phyloP scores from a whole-genome alignment of 1,140 invertebrate species.

The Pseudoatta argentina region DNA sequence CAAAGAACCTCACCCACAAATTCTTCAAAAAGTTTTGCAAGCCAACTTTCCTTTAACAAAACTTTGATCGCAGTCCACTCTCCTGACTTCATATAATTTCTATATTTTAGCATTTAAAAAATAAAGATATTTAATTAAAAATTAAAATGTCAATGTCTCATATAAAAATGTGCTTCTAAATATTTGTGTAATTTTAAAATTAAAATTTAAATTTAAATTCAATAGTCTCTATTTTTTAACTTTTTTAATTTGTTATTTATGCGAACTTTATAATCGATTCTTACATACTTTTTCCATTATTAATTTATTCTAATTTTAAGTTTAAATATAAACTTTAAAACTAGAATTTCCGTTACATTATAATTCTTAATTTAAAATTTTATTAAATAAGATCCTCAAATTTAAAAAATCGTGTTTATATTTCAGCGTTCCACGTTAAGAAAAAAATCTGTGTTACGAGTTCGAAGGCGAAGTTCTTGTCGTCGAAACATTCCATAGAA shows the following conservation, averaged over 20 bases:
- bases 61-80: background rate
- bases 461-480: background rate
- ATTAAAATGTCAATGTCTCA: background rate
- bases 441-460: background rate
- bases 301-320: no score
- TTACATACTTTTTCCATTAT: no score
- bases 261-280: no score
- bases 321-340: background rate
- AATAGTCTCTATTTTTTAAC: no score
- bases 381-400: background rate
- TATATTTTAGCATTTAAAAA: background rate
- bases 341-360: background rate
- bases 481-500: background rate
- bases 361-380: background rate
- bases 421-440: background rate
- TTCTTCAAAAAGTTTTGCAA: background rate
- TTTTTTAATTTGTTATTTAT: no score
- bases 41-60: background rate
- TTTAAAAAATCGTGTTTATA: background rate
- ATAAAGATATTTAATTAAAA: background rate
- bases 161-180: background rate
- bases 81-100: background rate
- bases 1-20: background rate
- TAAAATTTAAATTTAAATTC: no score
- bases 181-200: background rate